Percentiles rank a stretch among this genome's conserved stretches.
Evolutionary conservation across 2,797 vertebrate genomes (phyloP).

Genomic region (Eulemur albifrons): DNA sequence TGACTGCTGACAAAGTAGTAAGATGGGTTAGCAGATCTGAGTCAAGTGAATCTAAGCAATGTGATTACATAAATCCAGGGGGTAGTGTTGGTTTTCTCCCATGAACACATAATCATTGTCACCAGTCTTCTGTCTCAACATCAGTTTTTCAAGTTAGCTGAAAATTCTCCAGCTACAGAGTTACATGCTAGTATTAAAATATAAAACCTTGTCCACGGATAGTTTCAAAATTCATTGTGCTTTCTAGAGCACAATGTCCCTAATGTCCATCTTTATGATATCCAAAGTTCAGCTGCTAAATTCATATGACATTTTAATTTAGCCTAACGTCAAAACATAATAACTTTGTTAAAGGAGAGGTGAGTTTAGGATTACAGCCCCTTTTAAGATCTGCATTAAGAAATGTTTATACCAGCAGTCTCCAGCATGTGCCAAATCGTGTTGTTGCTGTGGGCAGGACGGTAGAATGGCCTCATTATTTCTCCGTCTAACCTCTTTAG

Average conservation of each 20-base stretch:
- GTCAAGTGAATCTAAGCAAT: not conserved
- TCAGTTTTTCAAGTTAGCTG: not conserved
- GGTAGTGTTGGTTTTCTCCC: not conserved
- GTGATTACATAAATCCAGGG: too few relatives aligned
- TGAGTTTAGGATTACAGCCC: conserved; percentile 43
- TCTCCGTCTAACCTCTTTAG: conserved; percentile 2
- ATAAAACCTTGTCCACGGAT: not conserved
- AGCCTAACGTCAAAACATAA: conserved; percentile 37
- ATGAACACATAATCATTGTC: not conserved
- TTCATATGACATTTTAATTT: conserved; percentile 35
- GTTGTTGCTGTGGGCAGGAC: not conserved
- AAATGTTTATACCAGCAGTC: conserved; percentile 45
- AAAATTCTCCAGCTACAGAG: not conserved
- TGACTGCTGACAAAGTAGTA: not conserved
- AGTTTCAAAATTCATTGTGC: conserved; percentile 11
- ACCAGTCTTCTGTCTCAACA: not conserved
- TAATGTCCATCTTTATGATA: not conserved
- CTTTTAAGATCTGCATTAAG: conserved; percentile 43
- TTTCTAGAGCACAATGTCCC: not conserved
- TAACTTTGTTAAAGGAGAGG: conserved; percentile 47
- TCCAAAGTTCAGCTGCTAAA: not conserved
- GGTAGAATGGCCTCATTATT: conserved; percentile 21
- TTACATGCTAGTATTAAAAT: not conserved
- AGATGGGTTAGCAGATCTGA: not conserved
- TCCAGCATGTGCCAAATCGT: not conserved